Evolutionary conservation across 2,888 invertebrate species (phyloP).

Genomic region (Coelopa pilipes): DNA sequence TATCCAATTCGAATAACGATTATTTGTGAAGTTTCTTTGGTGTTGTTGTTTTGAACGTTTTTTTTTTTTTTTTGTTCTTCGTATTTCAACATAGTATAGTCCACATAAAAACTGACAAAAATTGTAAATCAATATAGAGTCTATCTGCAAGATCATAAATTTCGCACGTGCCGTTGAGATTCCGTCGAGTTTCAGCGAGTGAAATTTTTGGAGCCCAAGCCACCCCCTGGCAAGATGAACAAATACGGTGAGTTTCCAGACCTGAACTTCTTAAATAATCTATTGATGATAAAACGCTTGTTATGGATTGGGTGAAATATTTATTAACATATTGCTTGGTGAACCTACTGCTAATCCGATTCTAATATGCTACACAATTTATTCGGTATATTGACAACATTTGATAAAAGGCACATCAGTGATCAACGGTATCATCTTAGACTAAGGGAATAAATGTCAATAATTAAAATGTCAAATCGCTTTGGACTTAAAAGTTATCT

Average conservation of each 20-base stretch:
- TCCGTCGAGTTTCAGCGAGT: conserved; percentile 7
- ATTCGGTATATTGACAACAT: no score
- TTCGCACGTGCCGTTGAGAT: background rate
- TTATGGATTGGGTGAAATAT: background rate
- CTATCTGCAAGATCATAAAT: background rate
- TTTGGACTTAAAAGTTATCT: background rate
- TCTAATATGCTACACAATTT: no score
- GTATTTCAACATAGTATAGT: background rate
- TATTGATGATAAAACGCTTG: conserved; percentile 8
- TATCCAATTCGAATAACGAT: conserved; percentile 41
- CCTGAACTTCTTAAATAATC: background rate
- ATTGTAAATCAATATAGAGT: conserved; percentile 37
- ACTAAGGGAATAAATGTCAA: background rate
- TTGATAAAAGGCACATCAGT: conserved; percentile 29
- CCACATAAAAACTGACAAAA: conserved; percentile 32
- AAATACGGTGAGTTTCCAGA: conserved; percentile 46
- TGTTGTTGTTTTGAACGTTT: conserved; percentile 47
- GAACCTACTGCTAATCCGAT: no score
- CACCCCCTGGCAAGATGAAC: conserved; percentile 38
- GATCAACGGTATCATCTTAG: background rate
- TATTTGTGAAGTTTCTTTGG: conserved; percentile 45
- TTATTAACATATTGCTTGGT: no score
- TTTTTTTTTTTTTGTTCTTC: conserved; percentile 35
- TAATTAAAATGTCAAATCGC: background rate
- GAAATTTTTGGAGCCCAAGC: conserved; percentile 22